A percentile compares a stretch with the other conserved stretches of the same genome.
Evolutionary conservation across 2,113 vertebrate species (phyloP).

Genomic region (Caranx melampygus): DNA sequence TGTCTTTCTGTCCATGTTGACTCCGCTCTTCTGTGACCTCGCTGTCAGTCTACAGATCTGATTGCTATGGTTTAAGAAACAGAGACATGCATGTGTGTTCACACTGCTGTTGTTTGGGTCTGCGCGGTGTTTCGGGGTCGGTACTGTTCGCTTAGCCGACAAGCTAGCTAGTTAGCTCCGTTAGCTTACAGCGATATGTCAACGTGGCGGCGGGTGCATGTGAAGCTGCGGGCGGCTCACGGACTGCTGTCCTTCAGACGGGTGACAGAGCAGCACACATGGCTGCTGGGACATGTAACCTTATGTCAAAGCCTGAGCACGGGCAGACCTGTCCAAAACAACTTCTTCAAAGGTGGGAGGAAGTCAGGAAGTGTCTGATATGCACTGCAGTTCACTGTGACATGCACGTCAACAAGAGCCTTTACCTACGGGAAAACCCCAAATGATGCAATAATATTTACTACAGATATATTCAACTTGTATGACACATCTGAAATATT

Average conservation of each 20-base stretch:
- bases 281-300: background rate
- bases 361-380: background rate
- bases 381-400: background rate
- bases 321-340: conserved; percentile 27
- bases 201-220: conserved; percentile 43
- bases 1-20: background rate
- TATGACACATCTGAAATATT: background rate
- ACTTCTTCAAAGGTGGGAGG: conserved; percentile 75
- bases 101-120: background rate
- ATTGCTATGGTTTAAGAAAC: fast-evolving
- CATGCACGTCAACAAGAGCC: background rate
- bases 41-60: fast-evolving
- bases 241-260: background rate
- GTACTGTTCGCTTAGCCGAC: background rate
- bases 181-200: conserved; percentile 44
- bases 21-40: background rate
- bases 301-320: conserved; percentile 49
- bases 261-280: background rate
- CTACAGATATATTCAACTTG: fast-evolving
- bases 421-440: background rate
- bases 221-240: background rate
- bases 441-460: background rate
- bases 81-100: background rate
- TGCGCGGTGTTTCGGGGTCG: background rate
- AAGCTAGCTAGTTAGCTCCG: too few relatives aligned